Evolutionary conservation across 92 coral and sea anemone species (phyloP), one percentile per base, ranked within the genome.

Genomic region (Virgularia gustaviana): DNA sequence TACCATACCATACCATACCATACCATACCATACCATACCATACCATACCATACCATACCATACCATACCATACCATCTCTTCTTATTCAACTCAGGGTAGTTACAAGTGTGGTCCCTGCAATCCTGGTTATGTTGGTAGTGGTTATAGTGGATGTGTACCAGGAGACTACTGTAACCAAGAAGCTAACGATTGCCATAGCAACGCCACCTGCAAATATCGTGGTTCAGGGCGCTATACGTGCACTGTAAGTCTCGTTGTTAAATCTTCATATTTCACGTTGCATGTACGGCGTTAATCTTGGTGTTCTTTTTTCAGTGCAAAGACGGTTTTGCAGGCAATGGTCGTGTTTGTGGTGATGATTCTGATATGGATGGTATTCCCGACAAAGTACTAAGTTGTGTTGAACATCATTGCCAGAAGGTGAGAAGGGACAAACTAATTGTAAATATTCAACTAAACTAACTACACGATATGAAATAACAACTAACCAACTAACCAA

Each of bases 61-160:
- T n/a, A n/a, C n/a, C n/a, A n/a, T 42, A 34, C 36, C 27, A 47
- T 4, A 27, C 29, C 10, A 43, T 37, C 4, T 37, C 29, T 39
- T 16, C 2, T 27, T 11, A 1, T 23, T 44, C 3, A 36, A 57
- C 49, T 27, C 60, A 86, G 97, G 97, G 97, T 1, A 86, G 97
- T 61, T 91, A 83, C 81, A 72, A 65, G 59, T 91, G 97, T 44
- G 97, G 97, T 10, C 71, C 85, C 0, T 91, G 97, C 59, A 85
- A 89, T 61, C 89, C 92, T 36, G 96, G 97, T 38, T 91, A 66
- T 65, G 83, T 89, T 56, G 96, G 96, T 0, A 84, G 84, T 64
- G 97, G 97, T 20, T 88, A 86, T 61, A 76, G 86, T 0, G 97
- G 97, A 34, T 91, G 97, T 79, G 31, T 58, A 19, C 96, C 97